A percentile compares a stretch with the other conserved stretches of the same genome.
Evolutionary conservation across 2,888 invertebrate genomes (phyloP).

Genomic region (Malthinus seriepunctatus): DNA sequence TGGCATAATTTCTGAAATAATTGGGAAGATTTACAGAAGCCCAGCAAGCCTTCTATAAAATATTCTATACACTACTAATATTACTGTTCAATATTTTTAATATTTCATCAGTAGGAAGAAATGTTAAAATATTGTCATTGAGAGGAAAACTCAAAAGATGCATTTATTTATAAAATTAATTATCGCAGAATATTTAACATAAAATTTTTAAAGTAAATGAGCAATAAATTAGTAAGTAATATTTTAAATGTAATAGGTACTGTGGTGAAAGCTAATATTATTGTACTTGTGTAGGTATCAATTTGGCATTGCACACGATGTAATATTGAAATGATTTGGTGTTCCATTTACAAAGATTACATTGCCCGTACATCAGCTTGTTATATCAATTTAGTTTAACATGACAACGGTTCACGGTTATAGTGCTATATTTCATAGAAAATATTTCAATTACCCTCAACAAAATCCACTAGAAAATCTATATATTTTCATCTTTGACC

Average conservation of each 20-base stretch:
- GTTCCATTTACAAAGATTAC: slow-evolving; percentile 26
- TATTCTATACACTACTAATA: no score
- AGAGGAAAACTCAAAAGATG: no score
- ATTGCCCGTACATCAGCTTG: slow-evolving; percentile 22
- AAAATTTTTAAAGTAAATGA: no score
- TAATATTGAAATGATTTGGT: slow-evolving; percentile 7
- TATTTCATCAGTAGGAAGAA: no score
- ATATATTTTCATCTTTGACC: slow-evolving; percentile 50
- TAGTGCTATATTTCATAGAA: slow-evolving; percentile 49
- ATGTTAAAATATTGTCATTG: no score
- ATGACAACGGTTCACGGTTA: slow-evolving; percentile 50
- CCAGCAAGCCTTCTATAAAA: no score
- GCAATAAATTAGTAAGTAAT: not conserved
- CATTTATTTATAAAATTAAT: no score
- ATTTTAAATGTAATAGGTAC: slow-evolving; percentile 4
- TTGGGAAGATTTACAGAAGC: no score
- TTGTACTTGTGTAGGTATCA: slow-evolving; percentile 3
- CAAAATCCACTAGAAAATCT: slow-evolving; percentile 41
- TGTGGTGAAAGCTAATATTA: not conserved
- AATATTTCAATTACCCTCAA: slow-evolving; percentile 55
- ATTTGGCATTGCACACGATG: slow-evolving; percentile 4
- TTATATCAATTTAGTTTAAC: slow-evolving; percentile 53
- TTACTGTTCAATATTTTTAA: no score
- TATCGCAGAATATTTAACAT: no score
- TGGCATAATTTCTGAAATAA: no score